Conservation (phyloP, 2,797 vertebrate species). For the Aphelocoma californica region DNA sequence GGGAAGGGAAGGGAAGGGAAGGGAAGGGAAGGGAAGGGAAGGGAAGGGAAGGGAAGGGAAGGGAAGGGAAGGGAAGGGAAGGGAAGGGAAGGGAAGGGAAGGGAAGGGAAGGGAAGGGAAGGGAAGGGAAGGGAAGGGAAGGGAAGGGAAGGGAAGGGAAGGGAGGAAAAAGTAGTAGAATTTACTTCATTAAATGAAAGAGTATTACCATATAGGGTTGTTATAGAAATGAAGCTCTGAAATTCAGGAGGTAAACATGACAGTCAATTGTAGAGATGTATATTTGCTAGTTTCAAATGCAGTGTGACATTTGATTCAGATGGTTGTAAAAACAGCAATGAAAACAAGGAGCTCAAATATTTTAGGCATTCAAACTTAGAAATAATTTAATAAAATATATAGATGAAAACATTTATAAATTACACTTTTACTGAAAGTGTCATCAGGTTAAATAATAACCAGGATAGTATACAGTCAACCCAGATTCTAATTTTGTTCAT, state of each 20-base stretch:
- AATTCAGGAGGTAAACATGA: not conserved
- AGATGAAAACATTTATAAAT: not conserved
- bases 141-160: no score
- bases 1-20: no score
- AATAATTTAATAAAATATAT: not conserved
- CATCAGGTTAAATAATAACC: not conserved
- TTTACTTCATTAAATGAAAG: not conserved
- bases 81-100: no score
- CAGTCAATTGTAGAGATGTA: not conserved
- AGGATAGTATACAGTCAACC: not conserved
- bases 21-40: no score
- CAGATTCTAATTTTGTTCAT: slow-evolving; percentile 30
- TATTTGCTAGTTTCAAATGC: not conserved
- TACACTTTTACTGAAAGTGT: not conserved
- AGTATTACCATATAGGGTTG: rapidly evolving
- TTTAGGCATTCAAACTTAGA: not conserved
- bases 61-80: no score
- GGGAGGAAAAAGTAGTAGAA: not conserved
- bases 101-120: no score
- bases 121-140: not conserved
- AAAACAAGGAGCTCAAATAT: not conserved
- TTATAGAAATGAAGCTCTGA: not conserved
- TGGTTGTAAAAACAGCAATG: not conserved
- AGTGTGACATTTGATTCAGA: not conserved
- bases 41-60: no score